Conservation (phyloP, 2,888 invertebrate genomes). For the Uropetala carovei region DNA sequence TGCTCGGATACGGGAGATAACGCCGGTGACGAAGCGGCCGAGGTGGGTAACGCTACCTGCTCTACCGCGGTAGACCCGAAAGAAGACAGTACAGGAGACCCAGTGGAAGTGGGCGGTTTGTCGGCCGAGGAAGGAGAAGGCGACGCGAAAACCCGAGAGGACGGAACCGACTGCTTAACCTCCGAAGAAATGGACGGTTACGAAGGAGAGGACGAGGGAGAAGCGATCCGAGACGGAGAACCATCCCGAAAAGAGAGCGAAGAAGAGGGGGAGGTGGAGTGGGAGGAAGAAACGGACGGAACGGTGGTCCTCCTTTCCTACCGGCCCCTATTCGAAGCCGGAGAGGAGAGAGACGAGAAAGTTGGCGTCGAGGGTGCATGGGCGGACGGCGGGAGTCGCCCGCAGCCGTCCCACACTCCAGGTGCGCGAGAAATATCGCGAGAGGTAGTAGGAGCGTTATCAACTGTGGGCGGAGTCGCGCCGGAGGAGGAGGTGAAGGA, state of each 20-base stretch:
- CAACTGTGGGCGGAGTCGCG: constrained; percentile 58
- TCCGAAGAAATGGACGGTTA: neutral
- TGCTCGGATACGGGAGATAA: no score
- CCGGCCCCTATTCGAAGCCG: constrained; percentile 52
- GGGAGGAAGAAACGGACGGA: neutral
- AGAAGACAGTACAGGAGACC: neutral
- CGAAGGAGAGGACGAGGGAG: neutral
- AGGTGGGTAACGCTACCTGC: no score
- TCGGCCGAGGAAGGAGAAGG: neutral
- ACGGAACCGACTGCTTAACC: neutral
- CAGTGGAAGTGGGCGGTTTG: neutral
- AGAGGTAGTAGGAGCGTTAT: constrained; percentile 21
- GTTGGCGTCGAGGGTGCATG: constrained; percentile 13
- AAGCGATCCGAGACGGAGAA: neutral
- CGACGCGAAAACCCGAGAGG: neutral
- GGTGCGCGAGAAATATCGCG: constrained; percentile 66
- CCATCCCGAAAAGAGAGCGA: neutral
- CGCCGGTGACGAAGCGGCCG: no score
- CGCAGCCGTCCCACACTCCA: constrained; percentile 59
- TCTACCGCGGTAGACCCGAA: no score
- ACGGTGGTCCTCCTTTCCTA: constrained; percentile 40
- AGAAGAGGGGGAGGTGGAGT: neutral
- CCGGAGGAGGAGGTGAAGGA: constrained; percentile 3
- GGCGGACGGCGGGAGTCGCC: constrained; percentile 60
- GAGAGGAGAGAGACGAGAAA: neutral